phyloP scores from a whole-genome alignment of 92 coral and sea anemone genomes.

The Parazoanthus darwini region DNA sequence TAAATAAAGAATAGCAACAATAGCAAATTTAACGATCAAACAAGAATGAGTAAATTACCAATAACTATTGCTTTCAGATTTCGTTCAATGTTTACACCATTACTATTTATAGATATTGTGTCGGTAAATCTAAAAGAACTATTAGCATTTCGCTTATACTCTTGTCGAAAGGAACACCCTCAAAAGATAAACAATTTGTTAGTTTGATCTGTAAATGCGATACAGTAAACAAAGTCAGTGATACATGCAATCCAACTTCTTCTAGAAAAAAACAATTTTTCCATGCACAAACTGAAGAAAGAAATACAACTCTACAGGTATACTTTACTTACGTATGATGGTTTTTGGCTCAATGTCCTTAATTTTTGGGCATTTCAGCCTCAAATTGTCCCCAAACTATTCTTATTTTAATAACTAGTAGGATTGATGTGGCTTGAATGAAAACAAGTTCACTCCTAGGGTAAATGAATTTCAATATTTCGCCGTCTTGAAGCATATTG shows the following conservation, averaged over 20 bases:
- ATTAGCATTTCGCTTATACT: neutral
- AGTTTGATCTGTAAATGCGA: neutral
- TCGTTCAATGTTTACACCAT: neutral
- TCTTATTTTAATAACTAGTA: no score
- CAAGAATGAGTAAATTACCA: neutral
- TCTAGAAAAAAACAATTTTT: neutral
- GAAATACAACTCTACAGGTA: neutral
- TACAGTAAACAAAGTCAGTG: neutral
- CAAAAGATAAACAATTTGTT: neutral
- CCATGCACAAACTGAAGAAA: neutral
- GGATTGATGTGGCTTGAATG: no score
- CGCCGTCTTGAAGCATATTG: no score
- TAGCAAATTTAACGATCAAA: neutral
- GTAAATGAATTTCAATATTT: no score
- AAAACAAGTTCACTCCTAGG: no score
- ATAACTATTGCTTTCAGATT: neutral
- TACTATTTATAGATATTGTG: neutral
- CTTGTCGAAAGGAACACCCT: neutral
- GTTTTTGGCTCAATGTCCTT: neutral
- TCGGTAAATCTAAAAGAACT: constrained; percentile 18
- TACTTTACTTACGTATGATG: no score
- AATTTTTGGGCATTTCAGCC: neutral
- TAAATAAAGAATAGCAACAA: neutral
- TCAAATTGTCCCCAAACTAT: no score
- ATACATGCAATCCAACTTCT: neutral